Evolutionary conservation across 1,140 invertebrate species (phyloP), one percentile per base, ranked within the genome.

Genomic region (Pectinophora gossypiella): DNA sequence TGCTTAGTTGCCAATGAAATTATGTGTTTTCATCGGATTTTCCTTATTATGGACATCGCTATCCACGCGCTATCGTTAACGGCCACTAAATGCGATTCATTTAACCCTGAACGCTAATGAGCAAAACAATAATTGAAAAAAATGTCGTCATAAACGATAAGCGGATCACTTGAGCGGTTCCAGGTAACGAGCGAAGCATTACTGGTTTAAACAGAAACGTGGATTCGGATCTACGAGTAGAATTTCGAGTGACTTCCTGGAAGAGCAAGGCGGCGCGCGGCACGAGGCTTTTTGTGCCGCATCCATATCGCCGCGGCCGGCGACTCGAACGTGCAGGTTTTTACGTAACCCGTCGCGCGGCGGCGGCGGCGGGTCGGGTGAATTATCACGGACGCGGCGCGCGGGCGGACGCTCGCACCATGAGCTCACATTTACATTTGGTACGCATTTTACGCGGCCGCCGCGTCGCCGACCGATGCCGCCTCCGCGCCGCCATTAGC

Each of bases 361-460:
- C 36, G 36, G 36, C 36, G n/a, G 5, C 2, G 36, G 12, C 12
- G 36, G 12, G 16, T 12, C 36, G 36, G 36, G 36, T 13, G 36
- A 40, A 40, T 40, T 40, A 40, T 40, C 36, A 15, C 36, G 36
- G 36, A 40, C 23, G 23, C 23, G 16, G 16, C 36, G 36, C 36
- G 16, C 12, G 3, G 10, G 36, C 36, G 36, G 36, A 15, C n/a
- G 36, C 18, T 38, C 48, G 35, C 54, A 57, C 49, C 56, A 43
- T 51, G 49, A 45, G 40, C 56, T 22, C 54, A 55, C 57, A 60
- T 61, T 61, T 56, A 57, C 62, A 58, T 64, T 61, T 47, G 54
- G 36, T 40, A 44, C 61, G 60, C 62, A 53, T 57, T 65, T 61
- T 62, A 66, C 64, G 54, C 60, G 51, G 59, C 43, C 55, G 59